Conservation (phyloP, 1,140 invertebrate species). For the Neoseiulus cucumeris region DNA sequence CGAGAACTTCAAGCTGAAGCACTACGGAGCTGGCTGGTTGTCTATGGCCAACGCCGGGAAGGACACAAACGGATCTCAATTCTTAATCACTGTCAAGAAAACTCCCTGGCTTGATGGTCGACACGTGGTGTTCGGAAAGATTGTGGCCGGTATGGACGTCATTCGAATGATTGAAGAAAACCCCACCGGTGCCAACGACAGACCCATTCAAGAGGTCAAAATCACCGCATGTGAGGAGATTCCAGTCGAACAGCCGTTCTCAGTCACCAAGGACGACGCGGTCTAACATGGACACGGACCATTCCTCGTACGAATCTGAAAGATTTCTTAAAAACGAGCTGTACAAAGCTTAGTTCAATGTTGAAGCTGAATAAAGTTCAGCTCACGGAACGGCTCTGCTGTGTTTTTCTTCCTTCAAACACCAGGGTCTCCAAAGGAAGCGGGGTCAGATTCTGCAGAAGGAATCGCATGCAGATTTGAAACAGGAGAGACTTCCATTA, state of each 20-base stretch:
- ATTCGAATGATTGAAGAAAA: slow-evolving; percentile 33
- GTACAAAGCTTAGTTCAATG: not conserved
- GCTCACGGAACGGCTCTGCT: no score
- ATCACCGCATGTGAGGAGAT: slow-evolving; percentile 22
- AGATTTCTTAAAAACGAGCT: not conserved
- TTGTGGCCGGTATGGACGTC: slow-evolving; percentile 58
- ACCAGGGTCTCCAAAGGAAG: no score
- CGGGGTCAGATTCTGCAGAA: no score
- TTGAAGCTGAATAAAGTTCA: no score
- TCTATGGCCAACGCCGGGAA: slow-evolving; percentile 79
- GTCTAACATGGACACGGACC: no score
- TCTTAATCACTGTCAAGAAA: slow-evolving; percentile 79
- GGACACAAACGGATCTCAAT: slow-evolving; percentile 92
- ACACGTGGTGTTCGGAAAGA: slow-evolving; percentile 39
- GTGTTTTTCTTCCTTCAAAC: no score
- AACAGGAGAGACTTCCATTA: no score
- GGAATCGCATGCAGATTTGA: no score
- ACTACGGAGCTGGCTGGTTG: slow-evolving; percentile 41
- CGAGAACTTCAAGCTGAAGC: slow-evolving; percentile 58
- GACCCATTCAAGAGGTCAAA: slow-evolving; percentile 30
- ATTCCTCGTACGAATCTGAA: no score
- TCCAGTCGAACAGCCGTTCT: not conserved
- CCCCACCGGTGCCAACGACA: slow-evolving; percentile 27
- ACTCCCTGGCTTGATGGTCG: slow-evolving; percentile 82
- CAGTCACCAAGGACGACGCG: not conserved